Conservation (phyloP, 2,888 invertebrate species). For the Perdita meconis region DNA sequence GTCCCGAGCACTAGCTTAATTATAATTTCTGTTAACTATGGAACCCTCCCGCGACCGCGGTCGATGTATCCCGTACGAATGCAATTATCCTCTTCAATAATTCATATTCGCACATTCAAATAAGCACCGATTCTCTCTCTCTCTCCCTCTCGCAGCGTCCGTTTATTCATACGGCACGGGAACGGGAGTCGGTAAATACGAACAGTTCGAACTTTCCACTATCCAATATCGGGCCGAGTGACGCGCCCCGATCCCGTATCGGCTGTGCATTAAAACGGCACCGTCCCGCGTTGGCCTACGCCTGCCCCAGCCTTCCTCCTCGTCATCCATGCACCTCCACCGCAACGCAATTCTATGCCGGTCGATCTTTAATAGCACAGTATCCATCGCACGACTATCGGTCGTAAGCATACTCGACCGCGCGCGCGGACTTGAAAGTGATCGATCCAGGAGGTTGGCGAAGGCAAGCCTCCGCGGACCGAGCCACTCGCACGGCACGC, state of each 20-base stretch:
- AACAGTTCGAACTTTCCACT: slow-evolving; percentile 27
- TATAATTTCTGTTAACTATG: neutral
- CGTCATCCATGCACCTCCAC: neutral
- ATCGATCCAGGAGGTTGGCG: slow-evolving; percentile 58
- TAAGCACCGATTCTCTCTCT: slow-evolving; percentile 10
- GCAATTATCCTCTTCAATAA: slow-evolving; percentile 36
- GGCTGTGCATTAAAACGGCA: slow-evolving; percentile 31
- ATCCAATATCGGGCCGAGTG: slow-evolving; percentile 26
- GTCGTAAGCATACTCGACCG: slow-evolving; percentile 21
- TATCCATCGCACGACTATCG: slow-evolving; percentile 36
- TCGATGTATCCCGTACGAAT: neutral
- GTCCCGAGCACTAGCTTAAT: neutral
- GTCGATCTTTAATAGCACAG: slow-evolving; percentile 43
- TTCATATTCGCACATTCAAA: slow-evolving; percentile 17
- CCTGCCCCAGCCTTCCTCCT: too few relatives aligned
- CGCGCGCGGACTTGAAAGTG: slow-evolving; percentile 40
- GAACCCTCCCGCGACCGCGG: neutral
- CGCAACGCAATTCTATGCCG: slow-evolving; percentile 23
- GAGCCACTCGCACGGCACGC: slow-evolving; percentile 70
- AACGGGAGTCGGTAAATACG: slow-evolving; percentile 34
- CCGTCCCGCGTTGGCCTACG: neutral
- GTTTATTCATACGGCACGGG: slow-evolving; percentile 25
- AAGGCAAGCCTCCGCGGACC: slow-evolving; percentile 52
- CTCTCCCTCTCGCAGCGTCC: slow-evolving; percentile 10
- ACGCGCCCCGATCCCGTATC: slow-evolving; percentile 23